These are phyloP conservation scores for Chaetops frenatus DNA, from an alignment of 2,113 vertebrate genomes.

Conservation along the genomic window DNA sequence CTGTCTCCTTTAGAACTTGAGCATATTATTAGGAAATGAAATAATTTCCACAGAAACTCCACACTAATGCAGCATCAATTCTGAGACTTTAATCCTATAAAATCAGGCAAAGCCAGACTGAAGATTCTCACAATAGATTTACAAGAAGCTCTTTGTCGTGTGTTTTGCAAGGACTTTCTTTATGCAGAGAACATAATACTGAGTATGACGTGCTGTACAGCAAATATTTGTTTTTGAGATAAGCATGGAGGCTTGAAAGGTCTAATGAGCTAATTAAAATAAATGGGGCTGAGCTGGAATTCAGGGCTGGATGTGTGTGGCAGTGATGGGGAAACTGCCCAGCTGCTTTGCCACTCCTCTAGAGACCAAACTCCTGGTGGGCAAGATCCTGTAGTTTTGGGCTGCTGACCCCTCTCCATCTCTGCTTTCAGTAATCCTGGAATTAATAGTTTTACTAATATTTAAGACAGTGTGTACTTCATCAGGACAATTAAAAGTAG, in stretches of 20 bases:
- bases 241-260: constrained; percentile 1
- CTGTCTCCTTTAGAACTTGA: not conserved
- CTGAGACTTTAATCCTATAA: not conserved
- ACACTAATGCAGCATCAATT: not conserved
- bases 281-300: constrained; percentile 27
- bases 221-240: constrained; percentile 41
- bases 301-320: not conserved
- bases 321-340: not conserved
- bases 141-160: not conserved
- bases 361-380: not conserved
- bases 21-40: constrained; percentile 2
- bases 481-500: not conserved
- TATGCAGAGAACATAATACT: not conserved
- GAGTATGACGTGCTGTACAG: not conserved
- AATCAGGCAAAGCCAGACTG: not conserved
- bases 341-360: not conserved
- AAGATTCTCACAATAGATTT: not conserved
- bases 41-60: not conserved
- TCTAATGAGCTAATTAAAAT: constrained; percentile 45
- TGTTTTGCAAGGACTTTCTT: constrained; percentile 5
- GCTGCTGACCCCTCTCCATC: not conserved
- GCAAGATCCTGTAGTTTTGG: not conserved
- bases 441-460: not conserved
- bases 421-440: not conserved
- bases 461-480: not conserved